These are phyloP conservation scores for Drosophila mimica DNA, from an alignment of 2,888 invertebrate species.

Conservation along the genomic window DNA sequence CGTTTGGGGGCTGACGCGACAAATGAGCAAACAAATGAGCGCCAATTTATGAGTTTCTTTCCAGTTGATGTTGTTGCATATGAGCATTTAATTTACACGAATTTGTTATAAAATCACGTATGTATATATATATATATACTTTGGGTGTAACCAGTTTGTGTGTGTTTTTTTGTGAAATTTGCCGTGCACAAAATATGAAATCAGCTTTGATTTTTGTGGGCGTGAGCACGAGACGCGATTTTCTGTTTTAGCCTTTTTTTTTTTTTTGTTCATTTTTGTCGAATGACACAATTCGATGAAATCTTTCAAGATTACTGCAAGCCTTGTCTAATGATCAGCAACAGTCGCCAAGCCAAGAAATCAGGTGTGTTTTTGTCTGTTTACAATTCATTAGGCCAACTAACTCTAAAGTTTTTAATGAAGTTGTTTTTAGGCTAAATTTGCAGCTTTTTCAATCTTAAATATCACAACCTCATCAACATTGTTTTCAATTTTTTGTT, in stretches of 20 bases:
- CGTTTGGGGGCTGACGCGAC: slow-evolving; percentile 53
- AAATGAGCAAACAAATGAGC: slow-evolving; percentile 74
- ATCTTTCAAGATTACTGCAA: slow-evolving; percentile 30
- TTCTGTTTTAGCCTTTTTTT: slow-evolving; percentile 14
- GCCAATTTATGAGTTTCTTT: slow-evolving; percentile 54
- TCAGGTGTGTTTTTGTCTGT: slow-evolving; percentile 7
- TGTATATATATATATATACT: slow-evolving; percentile 31
- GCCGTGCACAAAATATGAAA: slow-evolving; percentile 60
- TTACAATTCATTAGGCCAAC: slow-evolving; percentile 20
- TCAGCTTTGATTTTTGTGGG: slow-evolving; percentile 68
- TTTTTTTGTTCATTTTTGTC: slow-evolving; percentile 53
- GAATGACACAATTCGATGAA: slow-evolving; percentile 70
- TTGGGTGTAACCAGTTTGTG: slow-evolving; percentile 70
- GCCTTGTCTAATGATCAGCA: slow-evolving; percentile 49
- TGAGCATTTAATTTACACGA: slow-evolving; percentile 62
- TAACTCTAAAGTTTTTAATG: slow-evolving; percentile 26
- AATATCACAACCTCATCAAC: slow-evolving; percentile 10
- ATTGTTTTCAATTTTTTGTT: neutral
- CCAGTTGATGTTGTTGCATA: slow-evolving; percentile 13
- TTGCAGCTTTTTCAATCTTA: slow-evolving; percentile 2
- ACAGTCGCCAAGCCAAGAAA: neutral
- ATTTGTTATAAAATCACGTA: slow-evolving; percentile 58
- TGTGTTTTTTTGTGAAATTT: slow-evolving; percentile 48
- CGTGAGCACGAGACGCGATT: slow-evolving; percentile 63
- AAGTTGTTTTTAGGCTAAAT: slow-evolving; percentile 9